Evolutionary conservation across 2,888 invertebrate species (phyloP).

Genomic region (Drosophila testacea): DNA sequence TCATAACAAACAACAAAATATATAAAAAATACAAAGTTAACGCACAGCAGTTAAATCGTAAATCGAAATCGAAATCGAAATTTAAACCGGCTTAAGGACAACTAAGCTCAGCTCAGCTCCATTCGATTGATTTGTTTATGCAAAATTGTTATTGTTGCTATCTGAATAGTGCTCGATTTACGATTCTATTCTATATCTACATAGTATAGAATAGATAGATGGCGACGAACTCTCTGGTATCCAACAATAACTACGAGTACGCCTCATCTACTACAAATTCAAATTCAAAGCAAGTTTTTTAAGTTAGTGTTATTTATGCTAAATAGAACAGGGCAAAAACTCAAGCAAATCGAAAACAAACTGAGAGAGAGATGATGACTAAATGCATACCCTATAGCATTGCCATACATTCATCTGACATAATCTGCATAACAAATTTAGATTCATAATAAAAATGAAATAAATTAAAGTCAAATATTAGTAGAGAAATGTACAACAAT

Average conservation of each 20-base stretch:
- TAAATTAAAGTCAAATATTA: too few species aligned
- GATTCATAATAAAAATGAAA: too few species aligned
- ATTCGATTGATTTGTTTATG: conserved; percentile 39
- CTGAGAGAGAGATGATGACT: not conserved
- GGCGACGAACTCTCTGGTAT: conserved; percentile 46
- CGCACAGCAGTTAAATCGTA: conserved; percentile 20
- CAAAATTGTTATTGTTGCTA: conserved; percentile 4
- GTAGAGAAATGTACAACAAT: too few species aligned
- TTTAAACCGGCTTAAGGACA: conserved; percentile 79
- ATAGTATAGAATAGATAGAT: conserved; percentile 10
- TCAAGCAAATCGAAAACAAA: conserved; percentile 2
- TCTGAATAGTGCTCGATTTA: conserved; percentile 45
- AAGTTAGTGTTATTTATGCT: conserved; percentile 78
- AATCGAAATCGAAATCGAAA: conserved; percentile 25
- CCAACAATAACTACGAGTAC: not conserved
- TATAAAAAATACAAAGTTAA: not conserved
- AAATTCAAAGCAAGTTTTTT: conserved; percentile 79
- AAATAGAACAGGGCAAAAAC: conserved; percentile 45
- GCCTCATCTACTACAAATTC: conserved; percentile 26
- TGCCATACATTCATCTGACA: not conserved
- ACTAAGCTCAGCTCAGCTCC: conserved; percentile 22
- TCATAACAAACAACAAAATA: conserved; percentile 23
- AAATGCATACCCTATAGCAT: conserved; percentile 26
- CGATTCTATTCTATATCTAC: conserved; percentile 16
- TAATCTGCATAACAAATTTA: too few species aligned